Base-by-base conservation (phyloP, 2,113 vertebrate genomes). In the Etia nguti region DNA sequence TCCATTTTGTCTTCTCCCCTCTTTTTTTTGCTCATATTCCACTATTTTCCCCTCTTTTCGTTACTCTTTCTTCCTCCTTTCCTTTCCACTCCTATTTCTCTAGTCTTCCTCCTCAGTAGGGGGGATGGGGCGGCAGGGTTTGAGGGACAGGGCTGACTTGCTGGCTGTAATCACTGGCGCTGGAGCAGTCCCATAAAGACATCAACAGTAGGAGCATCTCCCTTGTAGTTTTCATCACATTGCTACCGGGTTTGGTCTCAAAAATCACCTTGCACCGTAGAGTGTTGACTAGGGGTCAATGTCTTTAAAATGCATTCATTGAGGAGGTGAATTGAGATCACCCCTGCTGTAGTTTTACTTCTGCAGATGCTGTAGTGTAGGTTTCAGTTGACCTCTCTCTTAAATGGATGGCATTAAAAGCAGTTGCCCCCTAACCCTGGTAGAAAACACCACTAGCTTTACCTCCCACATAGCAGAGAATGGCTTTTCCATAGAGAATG, bases 401-500 rank as follows among this genome's bases (percentile, higher is more conserved):
- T 79, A 86, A 89, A 87, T 93, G 92, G 89, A 92, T 93, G 93
- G 36, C 62, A 89, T 92, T 94, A 80, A 92, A 92, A 85, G 88
- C 84, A 88, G 84, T 91, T 88, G 89, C 59, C 92, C 93, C 90
- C 86, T 90, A 87, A 86, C 88, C 86, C 86, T 43, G 62, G 46
- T 24, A 80, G 70, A 83, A 65, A 70, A 50, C 81, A 24, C 80
- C 86, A 65, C 65, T 46, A 81, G 83, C 79, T 88, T 83, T 65
- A 65, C 54, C 82, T 85, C 82, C 82, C 90, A 84, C 88, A 55
- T 26, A 92, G 87, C 90, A 90, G 83, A 87, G 93, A 95, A 96
- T 96, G 95, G 94, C 95, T 96, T 92, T 87, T 91, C 84, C 93
- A 94, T 94, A 80, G 82, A 91, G 90, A 94, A 94, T 95, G 95